Base-by-base conservation (phyloP, 1,140 invertebrate species). In the Cyrtorhinus lividipennis region DNA sequence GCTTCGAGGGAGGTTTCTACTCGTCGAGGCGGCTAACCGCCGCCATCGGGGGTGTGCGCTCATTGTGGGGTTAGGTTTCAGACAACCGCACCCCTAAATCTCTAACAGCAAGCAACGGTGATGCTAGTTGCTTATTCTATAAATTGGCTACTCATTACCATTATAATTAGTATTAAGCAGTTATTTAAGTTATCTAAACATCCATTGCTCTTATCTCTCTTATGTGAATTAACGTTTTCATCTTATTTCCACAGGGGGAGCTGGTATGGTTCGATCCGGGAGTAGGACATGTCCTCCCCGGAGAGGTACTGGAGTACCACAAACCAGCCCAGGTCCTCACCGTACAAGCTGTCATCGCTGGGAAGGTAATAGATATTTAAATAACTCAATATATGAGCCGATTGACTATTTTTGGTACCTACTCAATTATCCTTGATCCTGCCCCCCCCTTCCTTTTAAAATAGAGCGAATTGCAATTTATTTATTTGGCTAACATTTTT, bases 211-310 rank as follows among this genome's bases (percentile, higher is more conserved):
- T n/a, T n/a, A n/a, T n/a, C n/a, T n/a, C n/a, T n/a, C n/a, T n/a
- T n/a, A n/a, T n/a, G n/a, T n/a, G n/a, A n/a, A n/a, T n/a, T n/a
- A n/a, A n/a, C n/a, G n/a, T n/a, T n/a, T n/a, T n/a, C n/a, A n/a
- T n/a, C n/a, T n/a, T 58, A 12, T 24, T 24, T 10, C 68, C 68
- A 23, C 66, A 75, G 73, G 90, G 89, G 56, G 89, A 92, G 72
- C 79, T 92, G 73, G 88, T 94, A 68, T 94, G 91, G 90, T 94
- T 93, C 77, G 90, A 93, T 77, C 89, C 90, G 30, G 85, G 88
- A 15, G 81, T 92, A 67, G 88, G 90, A 26, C 84, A 92, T 77
- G 86, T 89, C 67, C 79, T 93, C 68, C 90, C 91, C 46, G 91
- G 91, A 61, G 87, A 92, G 74, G 85, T 94, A 61, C 75, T 90